Evolutionary conservation across 2,797 vertebrate species (phyloP).

Genomic region (Acanthis flammea): DNA sequence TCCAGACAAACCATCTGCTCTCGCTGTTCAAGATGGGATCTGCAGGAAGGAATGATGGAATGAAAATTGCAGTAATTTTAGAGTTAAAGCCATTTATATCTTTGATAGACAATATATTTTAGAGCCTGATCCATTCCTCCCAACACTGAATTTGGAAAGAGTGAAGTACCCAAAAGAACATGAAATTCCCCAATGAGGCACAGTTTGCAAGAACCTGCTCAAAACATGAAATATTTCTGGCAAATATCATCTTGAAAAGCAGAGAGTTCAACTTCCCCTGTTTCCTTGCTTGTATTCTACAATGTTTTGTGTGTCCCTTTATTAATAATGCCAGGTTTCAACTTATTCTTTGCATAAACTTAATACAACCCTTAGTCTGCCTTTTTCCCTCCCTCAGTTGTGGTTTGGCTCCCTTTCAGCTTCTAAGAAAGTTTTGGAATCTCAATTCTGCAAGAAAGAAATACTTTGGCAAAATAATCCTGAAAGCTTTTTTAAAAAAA

Average conservation of each 20-base stretch:
- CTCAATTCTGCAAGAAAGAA: background rate
- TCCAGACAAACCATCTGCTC: background rate
- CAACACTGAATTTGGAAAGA: background rate
- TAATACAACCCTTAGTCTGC: background rate
- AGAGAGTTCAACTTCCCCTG: background rate
- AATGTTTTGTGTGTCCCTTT: background rate
- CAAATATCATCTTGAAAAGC: background rate
- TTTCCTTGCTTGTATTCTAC: background rate
- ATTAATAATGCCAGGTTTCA: background rate
- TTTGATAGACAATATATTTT: background rate
- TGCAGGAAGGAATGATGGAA: background rate
- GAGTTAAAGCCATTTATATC: background rate
- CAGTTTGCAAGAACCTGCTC: background rate
- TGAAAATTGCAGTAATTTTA: background rate
- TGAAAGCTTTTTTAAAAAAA: background rate
- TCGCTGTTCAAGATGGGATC: background rate
- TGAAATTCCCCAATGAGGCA: fast-evolving
- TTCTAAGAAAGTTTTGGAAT: background rate
- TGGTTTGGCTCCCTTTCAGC: background rate
- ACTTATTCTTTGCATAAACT: background rate
- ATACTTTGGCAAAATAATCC: conserved; percentile 6
- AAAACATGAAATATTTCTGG: background rate
- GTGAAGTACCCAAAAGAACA: background rate
- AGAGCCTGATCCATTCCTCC: background rate
- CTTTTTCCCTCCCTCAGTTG: background rate